Evolutionary conservation across 2,797 vertebrate genomes (phyloP).

Genomic region (Anolis apletophallus): DNA sequence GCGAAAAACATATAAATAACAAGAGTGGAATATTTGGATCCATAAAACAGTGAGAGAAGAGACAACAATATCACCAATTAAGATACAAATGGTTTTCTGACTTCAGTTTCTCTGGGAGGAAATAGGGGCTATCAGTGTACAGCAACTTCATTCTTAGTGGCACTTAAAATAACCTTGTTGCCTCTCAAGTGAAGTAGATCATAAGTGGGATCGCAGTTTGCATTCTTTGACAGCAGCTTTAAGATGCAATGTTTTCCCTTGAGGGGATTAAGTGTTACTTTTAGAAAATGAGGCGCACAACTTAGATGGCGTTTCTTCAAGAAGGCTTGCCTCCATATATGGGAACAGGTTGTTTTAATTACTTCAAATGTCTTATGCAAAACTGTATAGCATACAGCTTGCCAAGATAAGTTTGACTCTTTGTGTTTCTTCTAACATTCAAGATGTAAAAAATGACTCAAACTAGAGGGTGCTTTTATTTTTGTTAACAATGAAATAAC

Average conservation of each 20-base stretch:
- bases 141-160: background rate
- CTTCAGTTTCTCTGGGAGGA: background rate
- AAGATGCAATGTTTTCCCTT: slow-evolving; percentile 43
- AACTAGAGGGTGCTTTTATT: slow-evolving; percentile 17
- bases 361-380: slow-evolving; percentile 39
- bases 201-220: slow-evolving; percentile 33
- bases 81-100: background rate
- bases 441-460: slow-evolving; percentile 40
- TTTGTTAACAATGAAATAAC: slow-evolving; percentile 8
- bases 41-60: background rate
- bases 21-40: background rate
- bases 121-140: background rate
- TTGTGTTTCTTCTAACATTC: slow-evolving; percentile 33
- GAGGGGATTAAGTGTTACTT: slow-evolving; percentile 45
- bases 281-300: slow-evolving; percentile 27
- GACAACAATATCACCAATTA: background rate
- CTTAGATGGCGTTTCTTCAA: slow-evolving; percentile 13
- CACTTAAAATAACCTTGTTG: background rate
- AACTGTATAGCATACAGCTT: background rate
- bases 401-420: slow-evolving; percentile 24
- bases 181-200: background rate
- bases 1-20: background rate
- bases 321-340: background rate
- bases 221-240: slow-evolving; percentile 14
- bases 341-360: slow-evolving; percentile 8